Base-by-base conservation (phyloP, 2,113 vertebrate species). In the Vireo altiloquus region DNA sequence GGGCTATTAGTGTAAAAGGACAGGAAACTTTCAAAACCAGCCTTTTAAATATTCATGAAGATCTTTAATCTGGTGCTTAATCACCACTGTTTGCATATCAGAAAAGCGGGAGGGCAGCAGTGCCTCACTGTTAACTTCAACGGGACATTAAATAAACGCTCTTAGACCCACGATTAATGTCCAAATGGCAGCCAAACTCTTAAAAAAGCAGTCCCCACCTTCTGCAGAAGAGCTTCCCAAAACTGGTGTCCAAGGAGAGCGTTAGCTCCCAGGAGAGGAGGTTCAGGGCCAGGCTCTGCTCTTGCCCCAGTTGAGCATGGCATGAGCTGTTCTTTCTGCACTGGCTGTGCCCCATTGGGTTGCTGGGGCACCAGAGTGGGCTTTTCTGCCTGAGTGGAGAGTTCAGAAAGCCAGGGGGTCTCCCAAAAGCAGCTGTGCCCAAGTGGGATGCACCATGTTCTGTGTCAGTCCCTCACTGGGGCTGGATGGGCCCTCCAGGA, bases 1-100 rank as follows among this genome's bases (percentile, higher is more conserved):
- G 98, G 98, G 98, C 98, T 99, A 99, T 99, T 99, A 99, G 98
- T 98, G 98, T 98, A 98, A 99, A 98, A 98, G 98, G 98, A 98
- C 98, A 99, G 98, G 98, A 99, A 98, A 98, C 98, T 98, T 98
- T 98, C 98, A 98, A 98, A 99, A 98, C 95, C 98, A 98, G 97
- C 97, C 97, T 95, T 97, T 99, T 98, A 98, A 99, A 98, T 98
- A 99, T 99, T 99, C 97, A 99, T 98, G 98, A 98, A 97, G 96
- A 98, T 98, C 97, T 98, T 99, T 99, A 99, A 99, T 98, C 98
- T 98, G 98, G 97, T 96, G 98, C 98, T 99, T 99, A 99, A 99
- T 99, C 98, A 99, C 98, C 98, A 98, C 97, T 98, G 98, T 98
- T 99, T 98, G 98, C 97, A 98, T 98, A 98, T 97, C 86, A 90